Conservation (phyloP, 92 coral and sea anemone species). For the Galaxea fascicularis region DNA sequence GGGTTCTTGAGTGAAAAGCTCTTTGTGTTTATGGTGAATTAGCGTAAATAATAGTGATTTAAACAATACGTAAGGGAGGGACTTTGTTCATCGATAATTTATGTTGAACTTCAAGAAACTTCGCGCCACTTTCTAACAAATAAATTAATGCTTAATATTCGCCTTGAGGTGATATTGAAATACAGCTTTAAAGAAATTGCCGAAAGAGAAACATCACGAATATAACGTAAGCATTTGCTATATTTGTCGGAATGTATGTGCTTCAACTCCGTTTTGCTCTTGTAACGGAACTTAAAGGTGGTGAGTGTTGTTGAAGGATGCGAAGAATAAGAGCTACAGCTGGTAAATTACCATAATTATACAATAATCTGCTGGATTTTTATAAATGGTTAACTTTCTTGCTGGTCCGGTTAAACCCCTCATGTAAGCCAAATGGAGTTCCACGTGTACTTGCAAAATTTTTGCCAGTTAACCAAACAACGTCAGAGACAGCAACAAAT, state of each 20-base stretch:
- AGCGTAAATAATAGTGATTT: background rate
- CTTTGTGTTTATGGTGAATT: constrained; percentile 19
- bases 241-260: background rate
- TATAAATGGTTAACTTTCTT: background rate
- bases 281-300: background rate
- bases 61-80: constrained; percentile 2
- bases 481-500: background rate
- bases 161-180: constrained; percentile 12
- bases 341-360: constrained; percentile 3
- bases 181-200: background rate
- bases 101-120: background rate
- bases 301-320: background rate
- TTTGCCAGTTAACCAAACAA: too few relatives aligned
- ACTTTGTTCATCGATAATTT: background rate
- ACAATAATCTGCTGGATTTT: background rate
- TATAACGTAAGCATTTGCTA: background rate
- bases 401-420: background rate
- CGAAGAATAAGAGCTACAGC: background rate
- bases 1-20: constrained; percentile 11
- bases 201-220: background rate
- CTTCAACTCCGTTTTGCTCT: background rate
- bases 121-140: constrained; percentile 39
- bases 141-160: background rate
- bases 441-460: background rate
- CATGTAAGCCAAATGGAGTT: background rate